Base-by-base conservation (phyloP, 1,140 invertebrate species). In the Drosophila gunungcola region DNA sequence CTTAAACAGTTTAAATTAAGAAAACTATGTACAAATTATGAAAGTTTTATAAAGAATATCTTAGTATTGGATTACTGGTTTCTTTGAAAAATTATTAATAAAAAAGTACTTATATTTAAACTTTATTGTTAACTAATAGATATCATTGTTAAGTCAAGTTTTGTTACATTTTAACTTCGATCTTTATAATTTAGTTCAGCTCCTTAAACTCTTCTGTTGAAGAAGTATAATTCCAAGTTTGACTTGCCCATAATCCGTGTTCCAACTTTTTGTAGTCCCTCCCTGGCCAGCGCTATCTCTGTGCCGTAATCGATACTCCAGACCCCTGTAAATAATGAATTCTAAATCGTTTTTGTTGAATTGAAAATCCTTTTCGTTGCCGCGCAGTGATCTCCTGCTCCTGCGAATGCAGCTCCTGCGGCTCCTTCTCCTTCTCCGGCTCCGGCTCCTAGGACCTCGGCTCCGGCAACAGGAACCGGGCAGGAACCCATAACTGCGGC, bases 321-420 rank as follows among this genome's bases (percentile, higher is more conserved):
- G 21, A 51, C 56, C 73, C 68, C 45, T 88, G 82, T 86, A 82
- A 61, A 76, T 86, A 82, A 82, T 88, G 83, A 80, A 70, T 80
- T 82, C 61, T 49, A 78, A 82, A 82, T 88, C 78, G 82, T 76
- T 76, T 78, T 86, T 78, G 83, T 85, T 85, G 83, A 85, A 85
- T 85, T 85, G 83, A 88, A 85, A 85, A 85, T 85, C 78, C 78
- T 82, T 77, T 75, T 82, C 75, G 73, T 74, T 45, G 51, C 5
- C 42, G 65, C 82, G 76, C 72, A 63, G 65, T 49, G 74, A 75
- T 79, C 80, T 83, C 38, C 57, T 21, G 29, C 55, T 56, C 13
- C 52, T 43, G 13, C 16, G 46, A 7, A 25, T n/a, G 10, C 29
- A 29, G 10, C 41, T 9, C 12, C 11, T 56, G 12, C 53, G 12